Conservation (phyloP, 2,888 invertebrate species). For the Lasioglossum villosulum region DNA sequence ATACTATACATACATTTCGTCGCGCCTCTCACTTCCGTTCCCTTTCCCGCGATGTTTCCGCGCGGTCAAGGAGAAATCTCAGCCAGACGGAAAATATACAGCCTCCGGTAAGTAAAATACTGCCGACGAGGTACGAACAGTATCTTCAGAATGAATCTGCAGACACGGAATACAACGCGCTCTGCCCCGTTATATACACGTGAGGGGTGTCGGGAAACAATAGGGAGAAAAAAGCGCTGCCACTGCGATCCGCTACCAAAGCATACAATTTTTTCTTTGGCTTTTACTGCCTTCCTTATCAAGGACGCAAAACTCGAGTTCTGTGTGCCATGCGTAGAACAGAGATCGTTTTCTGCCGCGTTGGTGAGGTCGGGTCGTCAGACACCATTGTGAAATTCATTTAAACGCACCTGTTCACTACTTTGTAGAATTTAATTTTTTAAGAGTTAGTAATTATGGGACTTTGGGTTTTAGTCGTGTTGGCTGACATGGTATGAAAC, state of each 20-base stretch:
- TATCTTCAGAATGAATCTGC: constrained; percentile 53
- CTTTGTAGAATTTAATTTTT: not conserved
- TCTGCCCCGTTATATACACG: constrained; percentile 26
- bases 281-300: not conserved
- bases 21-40: constrained; percentile 5
- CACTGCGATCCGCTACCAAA: not conserved
- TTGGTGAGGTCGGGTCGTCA: not conserved
- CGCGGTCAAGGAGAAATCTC: constrained; percentile 60
- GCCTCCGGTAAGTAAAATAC: constrained; percentile 64
- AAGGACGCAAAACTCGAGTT: not conserved
- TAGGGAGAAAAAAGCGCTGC: constrained; percentile 5
- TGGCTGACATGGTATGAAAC: too few species aligned
- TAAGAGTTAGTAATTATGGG: too few species aligned
- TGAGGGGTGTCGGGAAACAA: constrained; percentile 45
- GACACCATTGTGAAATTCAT: not conserved
- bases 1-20: constrained; percentile 6
- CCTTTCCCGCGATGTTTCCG: constrained; percentile 40
- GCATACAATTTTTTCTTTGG: not conserved
- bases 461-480: too few species aligned
- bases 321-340: not conserved
- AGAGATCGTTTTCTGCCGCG: not conserved
- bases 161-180: constrained; percentile 10
- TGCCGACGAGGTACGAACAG: constrained; percentile 46
- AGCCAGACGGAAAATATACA: constrained; percentile 57
- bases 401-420: not conserved